Base-by-base conservation (phyloP, 2,888 invertebrate genomes). In the Lathronympha strigana region DNA sequence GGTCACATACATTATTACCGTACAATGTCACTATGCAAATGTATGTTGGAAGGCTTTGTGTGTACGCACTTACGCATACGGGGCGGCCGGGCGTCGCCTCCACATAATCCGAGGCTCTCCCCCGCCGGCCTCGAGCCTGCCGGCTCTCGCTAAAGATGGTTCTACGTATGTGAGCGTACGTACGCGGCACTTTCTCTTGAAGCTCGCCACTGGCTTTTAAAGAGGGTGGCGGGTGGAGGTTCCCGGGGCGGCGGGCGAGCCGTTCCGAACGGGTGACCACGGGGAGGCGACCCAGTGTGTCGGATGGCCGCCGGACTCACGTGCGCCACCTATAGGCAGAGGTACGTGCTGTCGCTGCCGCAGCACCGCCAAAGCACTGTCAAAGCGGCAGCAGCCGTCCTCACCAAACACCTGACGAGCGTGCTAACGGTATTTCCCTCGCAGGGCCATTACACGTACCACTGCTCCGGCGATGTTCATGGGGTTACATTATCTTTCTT, bases 141-240 rank as follows among this genome's bases (percentile, higher is more conserved):
- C 78, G 78, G 84, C 77, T 78, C 82, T 82, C 80, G 83, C 84
- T 82, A 87, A 90, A 90, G 91, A 90, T 88, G 88, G 87, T 84
- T 84, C 78, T 89, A 89, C 88, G 88, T 84, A 89, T 90, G 91
- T 90, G 90, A 87, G 90, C 80, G 86, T 89, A 88, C 88, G 89
- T 86, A 91, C 89, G 90, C 87, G 91, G 92, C 92, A 92, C 91
- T 93, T 93, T 92, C 93, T 93, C 93, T 93, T 90, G 91, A 90
- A 93, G 92, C 93, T 92, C 92, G 92, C 92, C 92, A 91, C 89
- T 92, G 93, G 92, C 92, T 92, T 93, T 92, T 91, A 90, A 92
- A 90, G 90, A 87, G 90, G 91, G 89, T 84, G 90, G 86, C 75
- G 79, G 83, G 83, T 69, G 83, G 78, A 69, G 79, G 80, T 78